These are phyloP conservation scores for Hepsetus odoe DNA, from an alignment of 2,113 vertebrate species.

Conservation along the genomic window DNA sequence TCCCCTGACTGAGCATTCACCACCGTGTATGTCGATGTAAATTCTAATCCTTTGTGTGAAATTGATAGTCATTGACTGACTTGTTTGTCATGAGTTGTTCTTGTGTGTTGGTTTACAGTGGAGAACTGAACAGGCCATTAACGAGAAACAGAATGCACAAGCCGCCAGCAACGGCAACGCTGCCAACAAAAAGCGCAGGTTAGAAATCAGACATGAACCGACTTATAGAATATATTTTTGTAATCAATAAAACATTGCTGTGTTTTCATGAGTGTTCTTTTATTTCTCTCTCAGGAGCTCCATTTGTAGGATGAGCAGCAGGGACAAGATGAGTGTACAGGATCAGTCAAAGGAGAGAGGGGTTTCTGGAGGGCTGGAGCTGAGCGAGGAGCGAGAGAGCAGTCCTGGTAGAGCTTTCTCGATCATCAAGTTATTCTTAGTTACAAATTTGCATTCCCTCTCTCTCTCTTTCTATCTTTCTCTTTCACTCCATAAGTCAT, in stretches of 20 bases:
- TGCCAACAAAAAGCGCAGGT: slow-evolving; percentile 71
- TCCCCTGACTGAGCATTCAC: too few species aligned
- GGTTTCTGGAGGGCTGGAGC: slow-evolving; percentile 75
- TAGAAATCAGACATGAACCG: not conserved
- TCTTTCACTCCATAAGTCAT: too few species aligned
- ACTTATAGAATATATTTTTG: too few species aligned
- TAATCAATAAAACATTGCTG: not conserved
- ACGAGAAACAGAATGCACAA: slow-evolving; percentile 67
- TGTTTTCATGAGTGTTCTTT: not conserved
- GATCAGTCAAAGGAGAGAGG: slow-evolving; percentile 88
- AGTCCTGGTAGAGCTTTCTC: slow-evolving; percentile 65
- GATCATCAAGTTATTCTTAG: not conserved
- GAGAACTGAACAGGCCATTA: slow-evolving; percentile 70
- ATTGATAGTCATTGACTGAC: not conserved
- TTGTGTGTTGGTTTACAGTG: slow-evolving; percentile 63
- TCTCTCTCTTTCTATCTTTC: too few species aligned
- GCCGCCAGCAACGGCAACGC: slow-evolving; percentile 60
- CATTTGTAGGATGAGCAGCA: slow-evolving; percentile 90
- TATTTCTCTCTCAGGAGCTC: slow-evolving; percentile 75
- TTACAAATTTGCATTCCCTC: too few species aligned
- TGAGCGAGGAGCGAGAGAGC: slow-evolving; percentile 77
- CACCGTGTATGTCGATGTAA: too few species aligned
- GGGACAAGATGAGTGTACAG: slow-evolving; percentile 86
- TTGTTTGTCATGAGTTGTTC: not conserved
- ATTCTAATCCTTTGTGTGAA: too few species aligned